These are phyloP conservation scores for Volucella inflata DNA, from an alignment of 2,888 invertebrate species.

Conservation along the genomic window DNA sequence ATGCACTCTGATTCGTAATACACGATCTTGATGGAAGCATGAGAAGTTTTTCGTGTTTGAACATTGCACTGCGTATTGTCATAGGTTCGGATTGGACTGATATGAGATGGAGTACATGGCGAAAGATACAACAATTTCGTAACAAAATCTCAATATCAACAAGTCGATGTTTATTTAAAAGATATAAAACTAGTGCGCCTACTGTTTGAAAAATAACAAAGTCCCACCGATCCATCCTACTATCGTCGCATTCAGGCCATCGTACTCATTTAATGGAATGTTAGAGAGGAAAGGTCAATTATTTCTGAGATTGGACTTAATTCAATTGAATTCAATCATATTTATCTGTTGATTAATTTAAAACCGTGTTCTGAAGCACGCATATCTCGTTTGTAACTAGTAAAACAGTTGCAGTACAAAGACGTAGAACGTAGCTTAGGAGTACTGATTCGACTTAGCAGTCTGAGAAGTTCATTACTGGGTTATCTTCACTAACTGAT, in stretches of 20 bases:
- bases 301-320: slow-evolving; percentile 39
- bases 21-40: slow-evolving; percentile 10
- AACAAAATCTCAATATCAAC: slow-evolving; percentile 50
- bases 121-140: slow-evolving; percentile 17
- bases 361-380: neutral
- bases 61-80: slow-evolving; percentile 13
- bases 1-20: slow-evolving; percentile 1
- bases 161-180: slow-evolving; percentile 10
- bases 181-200: too few relatives aligned
- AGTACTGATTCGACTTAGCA: slow-evolving; percentile 9
- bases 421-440: neutral
- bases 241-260: slow-evolving; percentile 1
- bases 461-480: slow-evolving; percentile 1
- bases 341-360: neutral
- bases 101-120: too few relatives aligned
- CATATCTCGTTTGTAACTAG: slow-evolving; percentile 9
- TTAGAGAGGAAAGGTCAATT: slow-evolving; percentile 10
- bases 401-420: neutral
- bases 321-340: slow-evolving; percentile 45
- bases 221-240: slow-evolving; percentile 24
- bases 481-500: slow-evolving; percentile 4
- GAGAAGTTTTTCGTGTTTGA: neutral
- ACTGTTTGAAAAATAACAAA: slow-evolving; percentile 15
- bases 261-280: neutral
- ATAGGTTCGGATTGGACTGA: neutral